A percentile compares a stretch with the other conserved stretches of the same genome.
Evolutionary conservation across 1,140 invertebrate species (phyloP).

Genomic region (Nymphalis io): DNA sequence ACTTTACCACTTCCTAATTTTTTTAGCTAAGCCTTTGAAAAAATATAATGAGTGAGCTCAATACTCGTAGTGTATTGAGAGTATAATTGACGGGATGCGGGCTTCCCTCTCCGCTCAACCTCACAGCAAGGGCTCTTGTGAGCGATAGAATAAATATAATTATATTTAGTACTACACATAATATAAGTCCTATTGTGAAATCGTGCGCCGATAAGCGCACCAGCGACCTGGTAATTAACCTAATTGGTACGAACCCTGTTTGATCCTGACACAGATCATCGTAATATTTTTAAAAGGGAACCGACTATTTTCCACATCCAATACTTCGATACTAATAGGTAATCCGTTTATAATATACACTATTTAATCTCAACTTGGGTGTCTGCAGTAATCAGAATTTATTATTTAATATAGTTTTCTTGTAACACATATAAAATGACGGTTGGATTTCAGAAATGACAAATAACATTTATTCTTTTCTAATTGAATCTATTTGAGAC

Average conservation of each 20-base stretch:
- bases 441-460: background rate
- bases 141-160: background rate
- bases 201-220: background rate
- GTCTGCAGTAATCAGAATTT: too few species aligned
- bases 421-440: too few species aligned
- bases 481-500: background rate
- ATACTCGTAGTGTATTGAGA: conserved; percentile 4
- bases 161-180: background rate
- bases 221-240: background rate
- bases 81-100: conserved; percentile 14
- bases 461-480: background rate
- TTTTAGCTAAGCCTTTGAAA: background rate
- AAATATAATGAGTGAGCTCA: background rate
- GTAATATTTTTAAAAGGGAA: background rate
- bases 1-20: too few species aligned
- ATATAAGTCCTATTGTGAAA: background rate
- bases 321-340: too few species aligned
- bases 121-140: background rate
- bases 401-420: too few species aligned
- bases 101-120: background rate
- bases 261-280: background rate
- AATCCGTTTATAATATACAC: too few species aligned
- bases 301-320: too few species aligned
- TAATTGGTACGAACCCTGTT: background rate
- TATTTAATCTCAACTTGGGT: too few species aligned